Evolutionary conservation across 2,888 invertebrate genomes (phyloP).

Genomic region (Trilocha varians): DNA sequence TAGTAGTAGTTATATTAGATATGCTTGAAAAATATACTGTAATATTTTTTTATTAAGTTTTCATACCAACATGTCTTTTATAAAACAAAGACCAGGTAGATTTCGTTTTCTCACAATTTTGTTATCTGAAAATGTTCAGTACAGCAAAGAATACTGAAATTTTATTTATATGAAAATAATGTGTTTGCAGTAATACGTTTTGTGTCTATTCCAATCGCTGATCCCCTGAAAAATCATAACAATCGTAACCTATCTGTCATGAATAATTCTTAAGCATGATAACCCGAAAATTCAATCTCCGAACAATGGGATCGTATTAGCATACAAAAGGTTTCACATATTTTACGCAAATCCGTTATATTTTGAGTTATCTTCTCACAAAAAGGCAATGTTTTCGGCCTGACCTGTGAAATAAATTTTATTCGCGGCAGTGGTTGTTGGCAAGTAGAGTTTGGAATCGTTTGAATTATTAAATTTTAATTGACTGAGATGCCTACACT

Average conservation of each 20-base stretch:
- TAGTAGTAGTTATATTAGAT: too few relatives aligned
- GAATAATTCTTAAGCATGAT: slow-evolving; percentile 67
- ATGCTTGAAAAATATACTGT: too few relatives aligned
- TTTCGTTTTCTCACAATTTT: too few relatives aligned
- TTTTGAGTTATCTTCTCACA: slow-evolving; percentile 65
- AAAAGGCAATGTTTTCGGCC: slow-evolving; percentile 53
- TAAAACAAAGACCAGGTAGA: too few relatives aligned
- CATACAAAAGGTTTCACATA: slow-evolving; percentile 73
- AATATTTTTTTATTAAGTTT: too few relatives aligned
- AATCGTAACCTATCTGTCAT: slow-evolving; percentile 55
- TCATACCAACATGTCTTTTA: too few relatives aligned
- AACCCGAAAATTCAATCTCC: slow-evolving; percentile 70
- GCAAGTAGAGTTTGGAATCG: slow-evolving; percentile 24
- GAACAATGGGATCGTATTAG: slow-evolving; percentile 71
- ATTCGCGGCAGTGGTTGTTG: slow-evolving; percentile 36
- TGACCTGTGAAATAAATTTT: slow-evolving; percentile 58
- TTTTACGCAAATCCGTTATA: slow-evolving; percentile 70
- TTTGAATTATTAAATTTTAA: slow-evolving; percentile 32
- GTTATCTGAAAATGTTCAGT: too few relatives aligned
- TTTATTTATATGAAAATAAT: not conserved
- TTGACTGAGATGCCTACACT: too few relatives aligned
- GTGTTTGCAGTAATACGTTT: not conserved
- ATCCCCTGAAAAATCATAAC: slow-evolving; percentile 38
- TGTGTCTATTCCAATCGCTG: slow-evolving; percentile 12
- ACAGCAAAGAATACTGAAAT: not conserved